Evolutionary conservation across 1,140 invertebrate species (phyloP), one percentile per base, ranked within the genome.

Genomic region (Branchinecta lynchi): DNA sequence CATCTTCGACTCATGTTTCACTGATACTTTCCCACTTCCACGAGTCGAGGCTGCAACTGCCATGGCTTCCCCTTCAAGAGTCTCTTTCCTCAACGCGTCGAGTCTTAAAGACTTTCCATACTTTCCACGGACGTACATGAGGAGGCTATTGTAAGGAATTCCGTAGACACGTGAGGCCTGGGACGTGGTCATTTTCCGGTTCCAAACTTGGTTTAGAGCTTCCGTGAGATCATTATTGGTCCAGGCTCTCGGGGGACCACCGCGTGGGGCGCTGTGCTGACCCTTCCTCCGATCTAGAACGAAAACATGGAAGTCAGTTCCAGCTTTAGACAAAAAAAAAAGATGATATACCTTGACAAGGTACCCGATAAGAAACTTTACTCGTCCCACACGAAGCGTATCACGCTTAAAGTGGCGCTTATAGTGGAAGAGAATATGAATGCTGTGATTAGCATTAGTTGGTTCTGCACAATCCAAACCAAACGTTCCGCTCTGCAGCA

Each of bases 171-270:
- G 80, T 15, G 89, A 91, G 0, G 90, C 90, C 78, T 93, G 90
- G 71, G 89, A 92, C 1, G 90, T 93, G n/a, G 90, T 93, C 89
- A 93, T 92, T 76, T 91, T 92, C 75, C 92, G 92, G 77, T 92
- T 92, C 90, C 90, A 93, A 0, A 93, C 90, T 77, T 92, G 89
- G 74, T 91, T 89, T 15, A 93, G 80, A 0, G 90, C 90, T 78
- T 92, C 87, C 12, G 90, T 92, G 10, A 93, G 81, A 75, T 93
- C 90, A 0, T 87, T 87, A 79, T 93, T 93, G 17, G 89, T 92
- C 90, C 90, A 93, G 0, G 89, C 91, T 21, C 90, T 81, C 0
- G 90, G 90, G 0, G 90, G 90, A 1, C 90, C 90, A 8, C 90
- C 90, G 46, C 90, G 80, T 7, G 90, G 90, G 2, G 90, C 90